Base-by-base conservation (phyloP, 2,797 vertebrate species). In the Echeneis naucrates region DNA sequence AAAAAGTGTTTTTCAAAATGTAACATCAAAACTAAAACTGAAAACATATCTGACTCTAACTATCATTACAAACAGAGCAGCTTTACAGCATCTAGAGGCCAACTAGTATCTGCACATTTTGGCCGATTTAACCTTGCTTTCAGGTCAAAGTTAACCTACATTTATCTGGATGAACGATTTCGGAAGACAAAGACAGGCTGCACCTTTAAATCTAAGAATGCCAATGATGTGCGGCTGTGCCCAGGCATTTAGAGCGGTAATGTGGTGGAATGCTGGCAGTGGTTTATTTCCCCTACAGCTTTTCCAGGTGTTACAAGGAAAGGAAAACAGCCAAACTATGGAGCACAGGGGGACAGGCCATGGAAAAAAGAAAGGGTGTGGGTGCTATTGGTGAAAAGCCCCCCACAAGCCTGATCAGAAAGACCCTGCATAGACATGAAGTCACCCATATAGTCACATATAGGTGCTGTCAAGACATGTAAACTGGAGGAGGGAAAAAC, bases 261-360 rank as follows among this genome's bases (percentile, higher is more conserved):
- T 90, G 75, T 82, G 68, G 33, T 72, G 91, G 90, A 92, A 88
- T 89, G 88, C 81, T 91, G 92, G 89, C 90, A 91, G 88, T 3
- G 44, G 63, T 77, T 80, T 58, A 35, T 77, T 84, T 70, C 76
- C 83, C 86, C 81, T 62, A n/a, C 87, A 85, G 90, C 87, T 80
- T 83, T 84, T 68, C 92, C 94, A 94, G 93, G 93, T 93, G 92
- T 91, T 85, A 75, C 60, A 68, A 51, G 59, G 64, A 70, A 81
- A 81, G 75, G 71, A 88, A 89, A 90, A 92, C 71, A 89, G 87
- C 72, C 54, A 68, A 84, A 83, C 79, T 82, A 1, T 51, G 0
- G 59, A 71, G 56, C 75, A 78, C 69, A 83, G 65, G 64, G 59
- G 75, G 80, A 87, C 78, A 59, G 77, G 66, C 72, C 44, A 8